Base-by-base conservation (phyloP, 2,113 vertebrate species). In the Brevimyrus niger region DNA sequence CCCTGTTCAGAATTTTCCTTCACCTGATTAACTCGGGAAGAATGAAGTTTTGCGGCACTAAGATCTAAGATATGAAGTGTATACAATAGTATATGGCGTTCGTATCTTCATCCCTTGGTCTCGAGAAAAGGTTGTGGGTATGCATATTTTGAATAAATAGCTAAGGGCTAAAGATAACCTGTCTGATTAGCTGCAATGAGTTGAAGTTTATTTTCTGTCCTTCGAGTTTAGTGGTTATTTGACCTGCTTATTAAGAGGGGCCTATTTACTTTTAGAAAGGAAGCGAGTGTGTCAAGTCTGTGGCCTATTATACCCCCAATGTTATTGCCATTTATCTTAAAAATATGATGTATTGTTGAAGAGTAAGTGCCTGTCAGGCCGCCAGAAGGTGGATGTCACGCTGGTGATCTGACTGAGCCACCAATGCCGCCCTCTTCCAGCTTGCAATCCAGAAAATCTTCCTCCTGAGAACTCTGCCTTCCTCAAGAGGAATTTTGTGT, bases 401-500 rank as follows among this genome's bases (percentile, higher is more conserved):
- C 35, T 38, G 19, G 82, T 44, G 53, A 44, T 3, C 42, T 73
- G 27, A 88, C 9, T 11, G 13, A n/a, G 87, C n/a, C n/a, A n/a
- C n/a, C 76, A 46, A 95, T 84, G 90, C 89, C 17, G 95, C 93
- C 93, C 95, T 96, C 88, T 92, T 94, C 55, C 95, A 96, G 92
- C 92, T 90, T 89, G 91, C 90, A 94, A 91, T 48, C 92, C 96
- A 35, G 96, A 97, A 44, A 95, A 96, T 50, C 94, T 97, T 91
- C 96, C 96, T 90, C 95, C 96, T 13, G 97, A 97, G 93, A 96
- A 97, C 91, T 95, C 96, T 11, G 92, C 94, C 1, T 96, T 96
- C 90, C 95, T 97, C 95, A 96, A 97, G 93, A 92, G 96, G 89
- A 96, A 95, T 91, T 97, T 97, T 85, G 88, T 96, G 73, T 97